These are phyloP conservation scores for rat (Rattus norvegicus) DNA, from an alignment of 2,113 vertebrate species.

Conservation along the genomic window DNA sequence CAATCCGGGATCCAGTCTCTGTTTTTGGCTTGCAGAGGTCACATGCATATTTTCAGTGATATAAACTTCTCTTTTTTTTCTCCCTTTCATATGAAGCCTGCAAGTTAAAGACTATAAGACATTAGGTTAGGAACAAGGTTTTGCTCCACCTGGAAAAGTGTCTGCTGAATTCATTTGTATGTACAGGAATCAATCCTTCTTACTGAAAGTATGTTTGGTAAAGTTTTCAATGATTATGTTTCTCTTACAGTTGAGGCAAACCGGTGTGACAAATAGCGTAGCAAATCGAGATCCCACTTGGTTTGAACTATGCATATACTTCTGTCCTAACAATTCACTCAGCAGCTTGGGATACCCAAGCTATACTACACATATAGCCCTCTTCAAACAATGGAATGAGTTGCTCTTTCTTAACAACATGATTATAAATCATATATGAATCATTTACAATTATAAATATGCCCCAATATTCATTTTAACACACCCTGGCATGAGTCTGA, in stretches of 20 bases:
- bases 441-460: no score
- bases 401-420: background rate
- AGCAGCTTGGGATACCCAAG: background rate
- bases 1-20: background rate
- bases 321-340: background rate
- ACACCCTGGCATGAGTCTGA: background rate
- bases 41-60: background rate
- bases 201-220: background rate
- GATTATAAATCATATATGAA: no score
- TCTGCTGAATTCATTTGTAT: background rate
- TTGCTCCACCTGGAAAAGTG: background rate
- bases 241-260: background rate
- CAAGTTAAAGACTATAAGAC: background rate
- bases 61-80: background rate
- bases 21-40: background rate
- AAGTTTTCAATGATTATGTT: background rate
- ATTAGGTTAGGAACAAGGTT: background rate
- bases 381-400: background rate
- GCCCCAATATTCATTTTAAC: background rate
- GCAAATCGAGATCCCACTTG: no score
- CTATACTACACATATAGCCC: no score
- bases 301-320: background rate
- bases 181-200: background rate
- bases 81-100: background rate
- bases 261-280: no score